These are phyloP conservation scores for Sphaeramia orbicularis DNA, from an alignment of 2,797 vertebrate species.

Conservation along the genomic window DNA sequence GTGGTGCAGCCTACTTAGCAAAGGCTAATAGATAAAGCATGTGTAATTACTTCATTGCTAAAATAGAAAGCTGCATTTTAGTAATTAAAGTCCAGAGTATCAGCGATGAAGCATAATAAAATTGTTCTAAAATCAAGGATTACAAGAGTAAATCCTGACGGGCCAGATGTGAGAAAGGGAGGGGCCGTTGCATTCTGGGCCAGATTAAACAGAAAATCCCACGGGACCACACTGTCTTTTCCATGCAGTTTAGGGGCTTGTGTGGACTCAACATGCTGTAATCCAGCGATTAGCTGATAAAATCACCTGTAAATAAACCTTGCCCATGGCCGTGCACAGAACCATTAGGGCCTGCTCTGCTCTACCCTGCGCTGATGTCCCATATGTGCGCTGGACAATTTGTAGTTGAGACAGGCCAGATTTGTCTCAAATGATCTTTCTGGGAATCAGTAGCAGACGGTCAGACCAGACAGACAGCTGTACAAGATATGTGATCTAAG, in stretches of 20 bases:
- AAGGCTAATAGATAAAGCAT: conserved; percentile 77
- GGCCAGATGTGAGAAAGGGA: conserved; percentile 83
- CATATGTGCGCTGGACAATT: conserved; percentile 12
- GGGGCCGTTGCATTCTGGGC: conserved; percentile 64
- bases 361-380: conserved; percentile 1
- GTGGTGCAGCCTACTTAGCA: conserved; percentile 36
- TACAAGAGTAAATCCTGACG: conserved; percentile 82
- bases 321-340: conserved; percentile 53
- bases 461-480: conserved; percentile 50
- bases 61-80: conserved; percentile 85
- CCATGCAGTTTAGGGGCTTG: conserved; percentile 75
- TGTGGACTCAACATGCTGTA: conserved; percentile 88
- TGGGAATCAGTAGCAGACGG: conserved; percentile 42
- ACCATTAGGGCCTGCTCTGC: conserved; percentile 25
- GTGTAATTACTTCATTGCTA: conserved; percentile 82
- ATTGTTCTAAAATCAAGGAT: conserved; percentile 85
- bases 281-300: conserved; percentile 88
- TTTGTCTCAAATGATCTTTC: conserved; percentile 23
- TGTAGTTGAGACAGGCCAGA: conserved; percentile 6
- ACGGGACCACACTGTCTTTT: conserved; percentile 70
- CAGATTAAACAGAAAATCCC: conserved; percentile 85
- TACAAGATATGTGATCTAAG: conserved; percentile 40
- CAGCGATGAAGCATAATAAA: conserved; percentile 83
- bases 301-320: conserved; percentile 89
- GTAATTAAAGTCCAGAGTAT: conserved; percentile 85